Percentiles rank a stretch among this genome's conserved stretches.
phyloP scores from a whole-genome alignment of 2,797 vertebrate genomes.

The Sebastes taczanowskii region DNA sequence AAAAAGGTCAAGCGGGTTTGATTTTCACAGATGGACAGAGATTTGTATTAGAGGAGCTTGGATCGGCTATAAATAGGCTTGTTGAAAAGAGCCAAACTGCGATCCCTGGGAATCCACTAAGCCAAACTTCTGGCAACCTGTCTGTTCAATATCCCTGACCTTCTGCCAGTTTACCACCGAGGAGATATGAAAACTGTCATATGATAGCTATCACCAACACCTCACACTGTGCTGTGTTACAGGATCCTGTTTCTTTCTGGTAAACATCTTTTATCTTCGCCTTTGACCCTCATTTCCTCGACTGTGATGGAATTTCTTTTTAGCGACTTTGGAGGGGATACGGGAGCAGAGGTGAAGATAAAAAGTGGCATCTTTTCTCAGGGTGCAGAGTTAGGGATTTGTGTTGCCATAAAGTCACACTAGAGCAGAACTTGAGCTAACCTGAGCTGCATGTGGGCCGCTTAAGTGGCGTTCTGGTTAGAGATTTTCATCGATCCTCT shows the following conservation, averaged over 20 bases:
- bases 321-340: background rate
- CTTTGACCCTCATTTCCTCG: conserved; percentile 33
- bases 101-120: conserved; percentile 62
- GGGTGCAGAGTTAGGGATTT: background rate
- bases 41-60: conserved; percentile 45
- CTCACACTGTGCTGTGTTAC: conserved; percentile 8
- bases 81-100: conserved; percentile 42
- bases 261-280: conserved; percentile 36
- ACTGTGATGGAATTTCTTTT: conserved; percentile 24
- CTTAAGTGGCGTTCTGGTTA: background rate
- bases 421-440: background rate
- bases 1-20: conserved; percentile 62
- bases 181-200: conserved; percentile 42
- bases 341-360: conserved; percentile 17
- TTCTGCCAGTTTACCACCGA: conserved; percentile 57
- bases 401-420: background rate
- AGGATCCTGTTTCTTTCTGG: conserved; percentile 5
- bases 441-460: background rate
- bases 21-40: conserved; percentile 50
- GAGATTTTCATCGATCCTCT: background rate
- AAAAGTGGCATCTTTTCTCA: background rate
- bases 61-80: conserved; percentile 51
- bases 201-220: conserved; percentile 28
- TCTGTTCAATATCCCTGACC: conserved; percentile 59
- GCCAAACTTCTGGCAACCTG: conserved; percentile 62